phyloP scores from a whole-genome alignment of 2,888 invertebrate species.

The Netelia fuscicornis region DNA sequence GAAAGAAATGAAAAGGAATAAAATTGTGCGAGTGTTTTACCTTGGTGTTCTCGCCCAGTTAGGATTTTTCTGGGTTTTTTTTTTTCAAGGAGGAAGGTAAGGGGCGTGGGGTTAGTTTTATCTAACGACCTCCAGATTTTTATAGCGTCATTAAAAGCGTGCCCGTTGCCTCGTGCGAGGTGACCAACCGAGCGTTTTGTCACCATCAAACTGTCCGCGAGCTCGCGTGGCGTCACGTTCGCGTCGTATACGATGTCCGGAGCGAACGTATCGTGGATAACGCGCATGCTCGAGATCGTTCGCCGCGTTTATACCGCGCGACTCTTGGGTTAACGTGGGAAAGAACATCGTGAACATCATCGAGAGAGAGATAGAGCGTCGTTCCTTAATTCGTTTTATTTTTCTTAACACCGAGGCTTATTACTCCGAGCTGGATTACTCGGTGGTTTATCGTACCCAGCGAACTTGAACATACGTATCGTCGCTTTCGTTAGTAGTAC shows the following conservation, averaged over 20 bases:
- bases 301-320: constrained; percentile 37
- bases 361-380: constrained; percentile 1
- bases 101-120: constrained; percentile 71
- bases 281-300: background rate
- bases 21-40: background rate
- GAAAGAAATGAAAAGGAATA: background rate
- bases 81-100: too few species aligned
- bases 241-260: constrained; percentile 25
- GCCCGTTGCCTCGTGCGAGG: constrained; percentile 73
- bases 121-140: constrained; percentile 80
- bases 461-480: too few species aligned
- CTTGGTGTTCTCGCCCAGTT: background rate
- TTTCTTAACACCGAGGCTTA: background rate
- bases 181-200: constrained; percentile 67
- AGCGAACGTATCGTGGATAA: background rate
- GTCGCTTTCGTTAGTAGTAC: too few species aligned
- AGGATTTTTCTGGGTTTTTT: background rate
- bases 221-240: constrained; percentile 75
- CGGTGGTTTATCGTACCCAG: too few species aligned
- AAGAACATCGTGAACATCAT: constrained; percentile 21
- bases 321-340: constrained; percentile 48
- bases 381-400: constrained; percentile 18
- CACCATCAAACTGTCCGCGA: constrained; percentile 60
- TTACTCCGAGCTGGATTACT: too few species aligned
- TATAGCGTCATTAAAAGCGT: constrained; percentile 80